Conservation (phyloP, 2,797 vertebrate genomes). For the Oreonectes daqikongensis region DNA sequence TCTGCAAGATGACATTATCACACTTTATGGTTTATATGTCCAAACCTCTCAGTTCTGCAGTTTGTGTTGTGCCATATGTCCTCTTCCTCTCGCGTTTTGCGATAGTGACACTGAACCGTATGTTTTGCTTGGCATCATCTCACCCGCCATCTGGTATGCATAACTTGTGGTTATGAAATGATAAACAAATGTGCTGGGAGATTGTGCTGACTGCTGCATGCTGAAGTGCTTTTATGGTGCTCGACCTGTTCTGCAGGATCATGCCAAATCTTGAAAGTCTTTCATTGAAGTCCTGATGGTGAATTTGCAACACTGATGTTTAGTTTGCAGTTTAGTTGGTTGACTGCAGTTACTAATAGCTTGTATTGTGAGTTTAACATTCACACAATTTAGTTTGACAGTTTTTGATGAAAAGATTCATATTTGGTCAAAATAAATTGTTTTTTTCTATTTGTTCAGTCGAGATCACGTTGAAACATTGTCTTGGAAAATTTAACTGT, state of each 20-base stretch:
- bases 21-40: not conserved
- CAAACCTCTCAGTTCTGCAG: not conserved
- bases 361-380: not conserved
- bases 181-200: slow-evolving; percentile 63
- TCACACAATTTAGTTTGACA: no score
- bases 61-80: slow-evolving; percentile 43
- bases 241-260: slow-evolving; percentile 40
- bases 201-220: slow-evolving; percentile 58
- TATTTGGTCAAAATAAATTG: no score
- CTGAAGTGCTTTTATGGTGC: slow-evolving; percentile 38
- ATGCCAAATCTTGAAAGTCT: slow-evolving; percentile 24
- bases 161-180: slow-evolving; percentile 66
- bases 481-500: not conserved
- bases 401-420: no score
- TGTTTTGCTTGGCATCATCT: slow-evolving; percentile 66
- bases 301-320: slow-evolving; percentile 21
- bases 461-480: not conserved
- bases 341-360: not conserved
- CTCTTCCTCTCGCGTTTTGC: slow-evolving; percentile 36
- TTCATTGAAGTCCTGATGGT: not conserved
- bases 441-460: no score
- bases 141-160: slow-evolving; percentile 67
- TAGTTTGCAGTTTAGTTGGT: slow-evolving; percentile 11
- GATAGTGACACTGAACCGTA: slow-evolving; percentile 49
- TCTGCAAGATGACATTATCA: not conserved